Base-by-base conservation (phyloP, 1,140 invertebrate genomes). In the Drosophila tristis region DNA sequence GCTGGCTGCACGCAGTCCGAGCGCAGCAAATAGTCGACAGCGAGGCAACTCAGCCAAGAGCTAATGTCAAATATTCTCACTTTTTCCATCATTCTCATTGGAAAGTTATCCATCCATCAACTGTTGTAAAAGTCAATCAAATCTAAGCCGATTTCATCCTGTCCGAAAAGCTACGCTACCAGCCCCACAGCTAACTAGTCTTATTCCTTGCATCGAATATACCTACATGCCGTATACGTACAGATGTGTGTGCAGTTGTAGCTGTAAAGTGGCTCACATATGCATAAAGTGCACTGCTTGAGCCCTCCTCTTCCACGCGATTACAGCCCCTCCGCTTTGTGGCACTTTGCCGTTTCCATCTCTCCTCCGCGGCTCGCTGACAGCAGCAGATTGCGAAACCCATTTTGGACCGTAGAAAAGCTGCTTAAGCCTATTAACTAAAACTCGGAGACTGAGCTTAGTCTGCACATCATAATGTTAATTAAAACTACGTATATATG, bases 351-450 rank as follows among this genome's bases (percentile, higher is more conserved):
- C 31, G n/a, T 20, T 44, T 15, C 13, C 45, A 7, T 64, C 48
- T 15, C 59, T 29, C 44, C 44, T 25, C 20, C 42, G 35, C 15
- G 35, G 42, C 63, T 31, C 35, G 48, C 63, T 56, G 20, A 25
- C 49, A 39, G 35, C 35, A 39, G 35, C 50, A 35, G 64, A 29
- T 58, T 58, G 65, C 47, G 66, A 71, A 71, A 59, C 65, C 54
- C 68, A 23, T 61, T 50, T 50, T 68, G 55, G 67, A 51, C 47
- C 39, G 56, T 29, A 72, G 55, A 72, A 72, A 66, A 72, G 56
- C 68, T 57, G 56, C 68, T 72, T 72, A 72, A 72, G 68, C 67
- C 68, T 72, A 74, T 73, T 74, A 73, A 68, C 71, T 44, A 73
- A 73, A 74, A 55, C 58, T 39, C 49, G 60, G 35, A 74, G 45